Evolutionary conservation across 2,797 vertebrate species (phyloP).

Genomic region (Amphiprion clarkii): DNA sequence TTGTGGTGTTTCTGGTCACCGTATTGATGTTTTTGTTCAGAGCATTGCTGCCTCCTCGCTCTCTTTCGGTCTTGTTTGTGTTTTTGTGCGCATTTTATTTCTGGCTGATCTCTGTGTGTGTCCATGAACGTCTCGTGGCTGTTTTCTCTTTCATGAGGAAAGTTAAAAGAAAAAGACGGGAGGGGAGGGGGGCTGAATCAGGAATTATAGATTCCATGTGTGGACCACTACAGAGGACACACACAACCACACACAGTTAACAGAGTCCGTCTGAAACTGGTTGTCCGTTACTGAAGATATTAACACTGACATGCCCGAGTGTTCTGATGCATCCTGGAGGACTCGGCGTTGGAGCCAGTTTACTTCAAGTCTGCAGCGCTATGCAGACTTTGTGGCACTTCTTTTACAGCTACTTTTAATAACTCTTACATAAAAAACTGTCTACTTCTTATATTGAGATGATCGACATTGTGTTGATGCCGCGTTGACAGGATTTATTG

Average conservation of each 20-base stretch:
- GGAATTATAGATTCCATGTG: slow-evolving; percentile 71
- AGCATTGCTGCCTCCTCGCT: slow-evolving; percentile 37
- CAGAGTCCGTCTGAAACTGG: background rate
- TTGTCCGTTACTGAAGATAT: background rate
- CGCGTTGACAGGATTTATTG: slow-evolving; percentile 5
- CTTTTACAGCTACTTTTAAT: background rate
- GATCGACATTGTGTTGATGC: background rate
- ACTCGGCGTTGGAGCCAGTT: background rate
- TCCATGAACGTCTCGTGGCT: slow-evolving; percentile 61
- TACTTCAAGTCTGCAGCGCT: background rate
- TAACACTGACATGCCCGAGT: background rate
- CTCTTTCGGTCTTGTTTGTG: slow-evolving; percentile 43
- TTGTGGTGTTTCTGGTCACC: slow-evolving; percentile 67
- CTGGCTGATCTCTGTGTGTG: slow-evolving; percentile 58
- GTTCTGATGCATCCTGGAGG: slow-evolving; percentile 23
- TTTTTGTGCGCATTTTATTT: slow-evolving; percentile 49
- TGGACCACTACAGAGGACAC: slow-evolving; percentile 43
- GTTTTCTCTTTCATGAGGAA: slow-evolving; percentile 75
- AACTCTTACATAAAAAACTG: background rate
- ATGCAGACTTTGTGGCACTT: background rate
- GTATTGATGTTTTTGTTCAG: slow-evolving; percentile 66
- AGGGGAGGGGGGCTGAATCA: slow-evolving; percentile 20
- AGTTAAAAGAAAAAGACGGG: slow-evolving; percentile 64
- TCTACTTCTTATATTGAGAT: background rate
- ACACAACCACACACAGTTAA: background rate